Conservation (phyloP, 2,797 vertebrate genomes). For the Lagocephalus sceleratus region DNA sequence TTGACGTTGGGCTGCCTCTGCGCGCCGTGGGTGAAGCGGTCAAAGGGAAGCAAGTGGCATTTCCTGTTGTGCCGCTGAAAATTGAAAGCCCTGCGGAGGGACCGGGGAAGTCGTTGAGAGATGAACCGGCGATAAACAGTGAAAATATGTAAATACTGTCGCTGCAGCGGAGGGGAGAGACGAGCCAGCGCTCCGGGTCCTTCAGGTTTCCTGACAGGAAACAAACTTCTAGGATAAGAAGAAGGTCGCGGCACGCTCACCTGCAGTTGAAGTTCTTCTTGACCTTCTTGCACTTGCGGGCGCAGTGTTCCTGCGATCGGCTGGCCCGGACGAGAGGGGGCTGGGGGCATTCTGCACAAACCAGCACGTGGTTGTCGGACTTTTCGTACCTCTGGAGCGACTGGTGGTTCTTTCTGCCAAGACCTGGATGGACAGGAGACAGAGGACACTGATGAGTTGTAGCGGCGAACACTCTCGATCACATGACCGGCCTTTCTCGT, state of each 20-base stretch:
- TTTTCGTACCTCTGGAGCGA: conserved; percentile 90
- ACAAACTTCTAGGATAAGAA: too few species aligned
- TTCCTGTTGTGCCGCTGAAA: conserved; percentile 90
- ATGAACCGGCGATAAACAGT: conserved; percentile 48
- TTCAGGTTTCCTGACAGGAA: too few species aligned
- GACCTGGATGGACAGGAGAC: conserved; percentile 63
- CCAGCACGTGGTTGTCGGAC: conserved; percentile 81
- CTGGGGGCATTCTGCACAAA: conserved; percentile 81
- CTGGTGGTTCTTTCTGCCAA: conserved; percentile 64
- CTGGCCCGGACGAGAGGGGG: conserved; percentile 78
- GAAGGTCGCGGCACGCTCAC: conserved; percentile 68
- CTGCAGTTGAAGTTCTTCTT: conserved; percentile 90
- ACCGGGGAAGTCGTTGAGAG: conserved; percentile 51
- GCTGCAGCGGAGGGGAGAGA: background rate
- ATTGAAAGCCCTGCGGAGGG: conserved; percentile 87
- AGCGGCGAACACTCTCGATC: too few species aligned
- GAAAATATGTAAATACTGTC: conserved; percentile 61
- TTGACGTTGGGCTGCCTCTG: conserved; percentile 83
- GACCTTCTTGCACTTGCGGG: conserved; percentile 87
- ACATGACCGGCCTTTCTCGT: too few species aligned
- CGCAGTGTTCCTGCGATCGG: conserved; percentile 86
- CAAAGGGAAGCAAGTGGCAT: conserved; percentile 94
- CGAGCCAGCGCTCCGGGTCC: background rate
- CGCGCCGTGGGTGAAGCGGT: conserved; percentile 86
- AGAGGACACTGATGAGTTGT: background rate